Base-by-base conservation (phyloP, 2,113 vertebrate genomes). In the Planiliza haematocheilus region DNA sequence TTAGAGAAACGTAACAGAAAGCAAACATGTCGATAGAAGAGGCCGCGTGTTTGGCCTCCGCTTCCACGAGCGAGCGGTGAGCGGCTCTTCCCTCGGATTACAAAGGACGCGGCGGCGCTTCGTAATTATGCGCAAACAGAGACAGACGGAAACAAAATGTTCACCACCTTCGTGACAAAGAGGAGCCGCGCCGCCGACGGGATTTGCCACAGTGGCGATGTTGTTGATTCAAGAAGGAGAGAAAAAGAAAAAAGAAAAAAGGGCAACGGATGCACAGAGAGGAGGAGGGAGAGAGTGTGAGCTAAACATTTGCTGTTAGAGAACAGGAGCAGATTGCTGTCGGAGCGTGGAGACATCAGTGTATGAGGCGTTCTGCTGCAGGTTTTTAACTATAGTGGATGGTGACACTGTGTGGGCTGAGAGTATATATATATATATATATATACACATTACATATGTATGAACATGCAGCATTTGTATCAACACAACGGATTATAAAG, bases 101-200 rank as follows among this genome's bases (percentile, higher is more conserved):
- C 18, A 62, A 78, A 67, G 60, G 66, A 72, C 62, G 50, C 18
- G 16, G 38, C 64, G 73, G 66, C 76, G 50, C 18, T 51, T 72
- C 42, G 52, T 74, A 86, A 82, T 81, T 73, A 84, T 70, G 50
- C 67, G 73, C 46, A 77, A 62, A 78, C 69, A 73, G 76, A 61
- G 37, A 43, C 50, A 62, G 51, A 57, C 38, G 30, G 62, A 62
- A 46, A 66, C 65, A 64, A 64, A 55, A 68, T 21, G 55, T 45
- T 59, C 63, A 66, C 2, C 70, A 84, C 56, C 38, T 68, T 49
- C 51, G 13, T 42, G 67, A 78, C 66, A 81, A 70, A 84, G 49
- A 73, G 61, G 46, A 64, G 67, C n/a, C 9, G 16, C 17, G 48
- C 61, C 2, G 70, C 66, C 62, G 71, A 18, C 14, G 21, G 51